Evolutionary conservation across 2,113 vertebrate species (phyloP).

Genomic region (Sorex araneus): DNA sequence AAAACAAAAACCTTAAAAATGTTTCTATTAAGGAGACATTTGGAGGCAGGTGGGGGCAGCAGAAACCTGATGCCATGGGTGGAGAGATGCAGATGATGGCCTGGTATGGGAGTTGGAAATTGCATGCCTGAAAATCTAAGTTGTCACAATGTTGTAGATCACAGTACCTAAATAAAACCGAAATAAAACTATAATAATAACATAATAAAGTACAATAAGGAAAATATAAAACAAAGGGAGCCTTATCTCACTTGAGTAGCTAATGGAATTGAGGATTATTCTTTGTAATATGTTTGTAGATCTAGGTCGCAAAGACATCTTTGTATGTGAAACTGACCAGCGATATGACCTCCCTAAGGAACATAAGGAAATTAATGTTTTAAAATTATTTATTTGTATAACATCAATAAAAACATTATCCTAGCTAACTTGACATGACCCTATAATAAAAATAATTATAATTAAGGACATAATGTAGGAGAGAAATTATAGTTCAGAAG

Average conservation of each 20-base stretch:
- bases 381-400: too few species aligned
- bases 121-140: too few species aligned
- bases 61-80: background rate
- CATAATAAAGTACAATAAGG: background rate
- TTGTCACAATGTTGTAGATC: too few species aligned
- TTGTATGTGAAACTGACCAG: background rate
- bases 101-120: too few species aligned
- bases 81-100: too few species aligned
- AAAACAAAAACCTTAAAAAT: too few species aligned
- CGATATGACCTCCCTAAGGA: background rate
- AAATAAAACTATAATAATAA: background rate
- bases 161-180: background rate
- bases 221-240: background rate
- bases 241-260: background rate
- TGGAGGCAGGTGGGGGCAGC: background rate
- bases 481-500: background rate
- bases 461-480: background rate
- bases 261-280: background rate
- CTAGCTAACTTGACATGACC: background rate
- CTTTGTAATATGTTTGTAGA: background rate
- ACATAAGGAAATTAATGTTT: background rate
- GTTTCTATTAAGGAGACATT: background rate
- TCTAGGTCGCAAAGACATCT: background rate
- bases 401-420: background rate
- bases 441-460: background rate